Evolutionary conservation across 2,888 invertebrate species (phyloP).

Genomic region (Tetranychus piercei): DNA sequence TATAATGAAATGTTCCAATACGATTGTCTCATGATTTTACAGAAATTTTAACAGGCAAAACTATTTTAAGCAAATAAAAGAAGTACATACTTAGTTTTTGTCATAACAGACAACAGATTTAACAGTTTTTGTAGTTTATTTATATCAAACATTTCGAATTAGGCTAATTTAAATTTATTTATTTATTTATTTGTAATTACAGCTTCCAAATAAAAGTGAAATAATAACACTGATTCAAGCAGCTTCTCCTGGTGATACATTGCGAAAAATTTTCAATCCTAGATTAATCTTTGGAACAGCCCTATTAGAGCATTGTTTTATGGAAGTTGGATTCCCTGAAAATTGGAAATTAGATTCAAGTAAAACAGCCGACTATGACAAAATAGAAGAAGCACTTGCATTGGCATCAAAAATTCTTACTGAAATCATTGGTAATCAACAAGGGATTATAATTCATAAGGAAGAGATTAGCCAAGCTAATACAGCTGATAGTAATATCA

Average conservation of each 20-base stretch:
- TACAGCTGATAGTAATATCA: slow-evolving; percentile 28
- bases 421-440: slow-evolving; percentile 40
- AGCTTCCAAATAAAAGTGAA: slow-evolving; percentile 35
- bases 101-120: too few relatives aligned
- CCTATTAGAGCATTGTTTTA: slow-evolving; percentile 71
- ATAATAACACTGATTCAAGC: slow-evolving; percentile 43
- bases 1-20: too few relatives aligned
- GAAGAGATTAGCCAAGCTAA: slow-evolving; percentile 44
- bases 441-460: slow-evolving; percentile 73
- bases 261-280: slow-evolving; percentile 64
- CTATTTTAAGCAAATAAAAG: too few relatives aligned
- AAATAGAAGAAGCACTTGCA: slow-evolving; percentile 40
- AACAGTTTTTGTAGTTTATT: neutral
- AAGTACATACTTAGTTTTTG: too few relatives aligned
- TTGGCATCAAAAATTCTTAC: slow-evolving; percentile 49
- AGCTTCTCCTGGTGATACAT: slow-evolving; percentile 51
- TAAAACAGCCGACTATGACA: slow-evolving; percentile 40
- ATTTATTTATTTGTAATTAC: neutral
- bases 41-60: too few relatives aligned
- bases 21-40: too few relatives aligned
- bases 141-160: neutral
- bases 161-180: neutral
- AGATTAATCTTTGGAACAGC: slow-evolving; percentile 71
- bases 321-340: slow-evolving; percentile 46
- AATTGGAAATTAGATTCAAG: slow-evolving; percentile 41